Evolutionary conservation across 2,113 vertebrate species (phyloP), one percentile per base, ranked within the genome.

Genomic region (Gallinago undulata): DNA sequence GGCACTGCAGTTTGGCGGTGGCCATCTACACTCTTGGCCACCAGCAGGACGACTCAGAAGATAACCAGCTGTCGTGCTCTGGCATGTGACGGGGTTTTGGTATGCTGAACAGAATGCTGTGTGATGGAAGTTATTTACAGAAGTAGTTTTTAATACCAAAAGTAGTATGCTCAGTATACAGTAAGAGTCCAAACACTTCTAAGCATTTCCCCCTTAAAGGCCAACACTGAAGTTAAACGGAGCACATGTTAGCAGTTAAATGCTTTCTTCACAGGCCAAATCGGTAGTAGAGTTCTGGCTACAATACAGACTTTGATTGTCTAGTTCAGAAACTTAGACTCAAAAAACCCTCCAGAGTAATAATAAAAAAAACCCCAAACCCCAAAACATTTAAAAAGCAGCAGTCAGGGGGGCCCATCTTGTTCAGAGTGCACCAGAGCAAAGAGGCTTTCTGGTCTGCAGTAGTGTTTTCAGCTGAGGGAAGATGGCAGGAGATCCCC

Each of bases 291-390:
- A 94, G 85, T 95, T 96, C 94, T 94, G 96, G 93, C 96, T 97
- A 97, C 78, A 92, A 96, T 81, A 89, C 41, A 97, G 97, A 96
- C 94, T 96, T 93, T 94, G 94, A 96, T 96, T 98, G 97, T 98
- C 96, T 97, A 97, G 48, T 96, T 98, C 97, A 97, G 86, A 96
- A 97, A 98, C 96, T 89, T 85, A 94, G 93, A 96, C 73, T 89
- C 81, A 89, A 95, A 95, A 88, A 45, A 0, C 16, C 50, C 73
- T 87, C 89, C 62, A 33, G 94, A 85, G 27, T 64, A 84, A 72
- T 35, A 84, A 63, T 30, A 93, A 7, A 43, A 59, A 87, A 16
- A 55, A 30, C 3, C 30, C 28, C 53, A 57, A 69, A 87, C 4
- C 62, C 33, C 70, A 64, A 96, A 94, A 25, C 19, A 93, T 87